A percentile compares a stretch with the other conserved stretches of the same genome.
These are phyloP conservation scores for Macrosoma leucophasiata DNA, from an alignment of 2,888 invertebrate genomes.

Conservation along the genomic window DNA sequence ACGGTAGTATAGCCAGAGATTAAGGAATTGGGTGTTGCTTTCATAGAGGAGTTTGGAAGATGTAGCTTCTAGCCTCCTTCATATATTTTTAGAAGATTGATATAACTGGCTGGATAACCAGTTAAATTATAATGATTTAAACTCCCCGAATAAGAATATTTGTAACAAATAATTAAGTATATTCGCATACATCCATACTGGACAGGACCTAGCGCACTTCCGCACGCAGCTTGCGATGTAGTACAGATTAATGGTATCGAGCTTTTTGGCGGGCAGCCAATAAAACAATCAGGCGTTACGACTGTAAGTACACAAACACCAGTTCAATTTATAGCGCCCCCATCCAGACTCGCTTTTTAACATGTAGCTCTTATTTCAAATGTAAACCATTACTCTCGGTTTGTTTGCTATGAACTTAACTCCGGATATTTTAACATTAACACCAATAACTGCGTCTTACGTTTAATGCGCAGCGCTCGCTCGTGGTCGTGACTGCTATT, in stretches of 20 bases:
- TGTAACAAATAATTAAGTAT: no score
- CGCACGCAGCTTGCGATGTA: slow-evolving; percentile 28
- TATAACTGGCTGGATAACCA: neutral
- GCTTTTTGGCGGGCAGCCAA: slow-evolving; percentile 59
- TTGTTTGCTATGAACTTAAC: slow-evolving; percentile 34
- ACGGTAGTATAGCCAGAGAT: neutral
- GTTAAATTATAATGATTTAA: neutral
- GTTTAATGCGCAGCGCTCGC: no score
- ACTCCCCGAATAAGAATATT: neutral
- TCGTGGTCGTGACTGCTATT: no score
- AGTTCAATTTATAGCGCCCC: slow-evolving; percentile 49
- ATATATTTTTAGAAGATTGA: no score
- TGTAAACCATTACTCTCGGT: slow-evolving; percentile 35
- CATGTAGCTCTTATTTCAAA: slow-evolving; percentile 43
- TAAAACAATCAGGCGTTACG: slow-evolving; percentile 59
- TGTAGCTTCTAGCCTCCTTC: no score
- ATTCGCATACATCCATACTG: slow-evolving; percentile 14
- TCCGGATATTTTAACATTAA: no score
- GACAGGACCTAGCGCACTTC: slow-evolving; percentile 30
- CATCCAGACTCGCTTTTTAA: slow-evolving; percentile 48
- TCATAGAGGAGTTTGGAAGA: no score
- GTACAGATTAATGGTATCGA: slow-evolving; percentile 30
- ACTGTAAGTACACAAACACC: slow-evolving; percentile 49
- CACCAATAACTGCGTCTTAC: no score
- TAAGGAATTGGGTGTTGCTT: no score